Evolutionary conservation across 2,113 vertebrate genomes (phyloP), one percentile per base, ranked within the genome.

Genomic region (Barnardius zonarius): DNA sequence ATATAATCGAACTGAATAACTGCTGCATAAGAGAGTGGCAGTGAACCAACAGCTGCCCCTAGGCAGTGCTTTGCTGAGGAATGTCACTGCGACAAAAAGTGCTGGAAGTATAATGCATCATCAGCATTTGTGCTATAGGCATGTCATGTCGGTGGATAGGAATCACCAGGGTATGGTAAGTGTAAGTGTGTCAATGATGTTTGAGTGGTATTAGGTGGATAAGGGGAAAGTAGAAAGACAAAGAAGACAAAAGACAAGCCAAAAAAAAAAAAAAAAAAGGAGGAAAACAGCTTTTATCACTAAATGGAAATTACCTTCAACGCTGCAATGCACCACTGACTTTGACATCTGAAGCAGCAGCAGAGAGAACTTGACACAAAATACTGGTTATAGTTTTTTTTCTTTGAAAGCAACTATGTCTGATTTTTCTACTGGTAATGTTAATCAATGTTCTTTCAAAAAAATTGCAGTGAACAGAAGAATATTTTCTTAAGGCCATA

Each of bases 301-400:
- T 91, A 96, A 98, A 98, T 97, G 97, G 98, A 98, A 98, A 98
- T 98, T 98, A 97, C 96, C 90, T 96, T 97, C 97, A 97, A 51
- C 97, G 96, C 97, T 98, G 97, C 97, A 98, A 94, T 98, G 97
- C 98, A 97, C 97, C 97, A 98, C 94, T 97, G 95, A 95, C 94
- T 98, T 97, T 98, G 98, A 98, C 97, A 98, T 97, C 97, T 97
- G 80, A 97, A 97, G 92, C 90, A 70, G 96, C 69, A 96, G 92
- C 88, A 84, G 86, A 96, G 93, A 95, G 87, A 97, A 97, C 92
- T 87, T 96, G 97, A 97, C 81, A 95, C 13, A 97, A 98, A 85
- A 96, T 96, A 97, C 80, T 83, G 95, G 95, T 89, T 67, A 24
- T 31, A 92, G 84, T 74, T 85, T 93, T 97, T 97, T 97, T 96